phyloP scores from a whole-genome alignment of 1,140 invertebrate genomes.

The Polyergus mexicanus region DNA sequence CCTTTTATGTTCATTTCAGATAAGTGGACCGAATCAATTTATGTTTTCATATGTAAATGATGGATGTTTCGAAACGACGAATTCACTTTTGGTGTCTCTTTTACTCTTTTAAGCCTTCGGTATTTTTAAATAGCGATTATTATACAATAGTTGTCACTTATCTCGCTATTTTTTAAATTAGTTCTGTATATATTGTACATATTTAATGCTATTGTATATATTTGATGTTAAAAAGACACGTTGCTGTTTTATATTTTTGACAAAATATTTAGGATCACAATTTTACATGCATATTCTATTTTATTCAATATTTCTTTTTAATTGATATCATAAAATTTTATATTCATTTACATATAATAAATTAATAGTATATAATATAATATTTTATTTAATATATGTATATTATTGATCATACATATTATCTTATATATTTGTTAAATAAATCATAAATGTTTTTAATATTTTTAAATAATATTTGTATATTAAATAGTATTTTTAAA shows the following conservation, averaged over 20 bases:
- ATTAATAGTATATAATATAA: not conserved
- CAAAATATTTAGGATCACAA: slow-evolving; percentile 25
- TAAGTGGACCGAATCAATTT: slow-evolving; percentile 30
- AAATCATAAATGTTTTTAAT: not conserved
- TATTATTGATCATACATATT: not conserved
- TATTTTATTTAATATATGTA: slow-evolving; percentile 20
- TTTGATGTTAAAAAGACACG: not conserved
- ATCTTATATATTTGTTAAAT: slow-evolving; percentile 27
- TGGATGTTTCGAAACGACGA: not conserved
- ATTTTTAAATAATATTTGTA: not conserved
- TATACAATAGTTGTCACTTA: not conserved
- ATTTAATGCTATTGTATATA: not conserved
- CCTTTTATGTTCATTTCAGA: slow-evolving; percentile 4
- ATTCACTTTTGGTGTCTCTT: slow-evolving; percentile 7
- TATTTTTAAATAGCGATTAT: slow-evolving; percentile 9
- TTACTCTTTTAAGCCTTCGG: slow-evolving; percentile 22
- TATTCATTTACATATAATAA: slow-evolving; percentile 3
- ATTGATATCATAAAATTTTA: not conserved
- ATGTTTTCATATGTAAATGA: slow-evolving; percentile 13
- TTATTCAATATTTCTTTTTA: not conserved
- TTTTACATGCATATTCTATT: not conserved
- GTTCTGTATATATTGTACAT: not conserved
- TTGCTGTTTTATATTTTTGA: not conserved
- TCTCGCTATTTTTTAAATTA: slow-evolving; percentile 9
- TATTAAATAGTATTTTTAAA: not conserved